These are phyloP conservation scores for Tylochromis polylepis DNA, from an alignment of 2,113 vertebrate genomes.

Conservation along the genomic window DNA sequence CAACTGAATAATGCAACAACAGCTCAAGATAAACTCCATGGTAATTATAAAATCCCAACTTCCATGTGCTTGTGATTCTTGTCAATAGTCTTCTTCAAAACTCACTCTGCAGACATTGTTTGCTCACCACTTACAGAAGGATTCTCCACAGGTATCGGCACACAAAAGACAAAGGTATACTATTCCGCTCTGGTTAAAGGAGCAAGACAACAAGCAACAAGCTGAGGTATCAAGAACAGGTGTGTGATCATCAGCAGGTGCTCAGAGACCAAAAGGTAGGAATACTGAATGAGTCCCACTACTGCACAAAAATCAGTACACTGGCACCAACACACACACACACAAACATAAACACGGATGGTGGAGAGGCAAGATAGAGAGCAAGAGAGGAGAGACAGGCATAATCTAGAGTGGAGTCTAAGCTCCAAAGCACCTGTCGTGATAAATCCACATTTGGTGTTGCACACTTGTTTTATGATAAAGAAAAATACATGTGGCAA, in stretches of 20 bases:
- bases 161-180: no score
- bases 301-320: background rate
- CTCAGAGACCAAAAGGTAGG: background rate
- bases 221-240: background rate
- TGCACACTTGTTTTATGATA: background rate
- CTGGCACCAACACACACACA: background rate
- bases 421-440: background rate
- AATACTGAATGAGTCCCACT: background rate
- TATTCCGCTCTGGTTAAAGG: background rate
- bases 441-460: background rate
- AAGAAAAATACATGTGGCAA: background rate
- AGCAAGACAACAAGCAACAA: background rate
- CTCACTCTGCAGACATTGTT: background rate
- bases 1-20: background rate
- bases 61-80: background rate
- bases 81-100: background rate
- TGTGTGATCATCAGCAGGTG: background rate
- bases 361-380: accelerated
- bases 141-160: background rate
- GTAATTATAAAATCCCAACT: background rate
- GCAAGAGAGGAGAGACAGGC: background rate
- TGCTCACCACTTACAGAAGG: background rate
- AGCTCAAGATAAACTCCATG: background rate
- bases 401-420: background rate
- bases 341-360: background rate